Percentiles rank a stretch among this genome's conserved stretches.
phyloP scores from a whole-genome alignment of 2,797 vertebrate genomes.

The Monodelphis domestica region DNA sequence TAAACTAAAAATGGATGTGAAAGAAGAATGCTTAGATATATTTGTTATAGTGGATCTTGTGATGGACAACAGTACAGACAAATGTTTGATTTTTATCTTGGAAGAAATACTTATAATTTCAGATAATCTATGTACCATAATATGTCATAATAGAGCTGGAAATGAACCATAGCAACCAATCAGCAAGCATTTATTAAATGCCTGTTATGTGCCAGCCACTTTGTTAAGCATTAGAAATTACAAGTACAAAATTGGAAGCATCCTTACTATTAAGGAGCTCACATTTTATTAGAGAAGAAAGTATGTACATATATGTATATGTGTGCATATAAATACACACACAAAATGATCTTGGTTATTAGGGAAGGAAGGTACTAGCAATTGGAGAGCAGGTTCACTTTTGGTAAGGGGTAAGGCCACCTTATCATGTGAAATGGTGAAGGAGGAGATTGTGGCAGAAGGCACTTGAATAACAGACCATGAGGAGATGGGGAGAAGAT shows the following conservation, averaged over 20 bases:
- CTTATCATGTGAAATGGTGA: neutral
- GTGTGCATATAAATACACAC: no score
- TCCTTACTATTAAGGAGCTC: neutral
- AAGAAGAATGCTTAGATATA: neutral
- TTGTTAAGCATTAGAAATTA: neutral
- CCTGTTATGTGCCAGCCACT: neutral
- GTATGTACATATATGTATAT: neutral
- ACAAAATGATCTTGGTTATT: neutral
- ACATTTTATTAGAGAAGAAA: neutral
- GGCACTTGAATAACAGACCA: neutral
- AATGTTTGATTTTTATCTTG: no score
- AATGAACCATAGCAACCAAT: neutral
- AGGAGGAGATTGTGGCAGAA: neutral
- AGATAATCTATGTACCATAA: neutral
- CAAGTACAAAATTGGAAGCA: neutral
- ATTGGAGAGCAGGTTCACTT: neutral
- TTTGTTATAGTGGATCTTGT: neutral
- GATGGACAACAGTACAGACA: no score
- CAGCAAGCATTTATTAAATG: neutral
- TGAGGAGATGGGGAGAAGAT: neutral
- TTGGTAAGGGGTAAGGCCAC: neutral
- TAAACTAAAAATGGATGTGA: neutral
- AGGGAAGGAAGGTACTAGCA: neutral
- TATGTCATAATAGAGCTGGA: neutral
- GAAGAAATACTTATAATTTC: neutral